Base-by-base conservation (phyloP, 2,797 vertebrate species). In the Brachymystax lenok region DNA sequence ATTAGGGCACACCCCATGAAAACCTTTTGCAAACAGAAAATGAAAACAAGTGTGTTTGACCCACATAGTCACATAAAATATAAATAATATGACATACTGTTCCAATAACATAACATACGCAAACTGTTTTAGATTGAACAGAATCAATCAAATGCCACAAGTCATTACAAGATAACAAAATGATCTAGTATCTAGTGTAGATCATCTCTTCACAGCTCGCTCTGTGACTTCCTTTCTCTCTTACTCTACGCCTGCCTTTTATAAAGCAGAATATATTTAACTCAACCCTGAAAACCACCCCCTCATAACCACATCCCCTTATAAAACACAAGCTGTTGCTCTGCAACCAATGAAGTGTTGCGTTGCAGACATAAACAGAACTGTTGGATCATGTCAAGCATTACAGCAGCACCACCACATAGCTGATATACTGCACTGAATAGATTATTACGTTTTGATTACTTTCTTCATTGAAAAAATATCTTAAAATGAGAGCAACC, bases 251-350 rank as follows among this genome's bases (percentile, higher is more conserved):
- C 30, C 72, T 6, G 54, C 19, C 69, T 68, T 68, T 75, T 75
- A 35, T 52, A 79, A 54, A n/a, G 14, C 17, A 17, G 73, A 66
- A 17, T 75, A 71, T 71, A 21, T 71, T 75, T 79, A 71, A 28
- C 30, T 52, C 71, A 51, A 5, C 35, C 40, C 40, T 46, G 8
- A 46, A 46, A 46, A 12, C 40, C 14, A 3, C 19, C 46, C 30
- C 2, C 21, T 40, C 72, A 54, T 28, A 67, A 76, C 61, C 69
- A 73, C 74, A 68, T 76, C 69, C 78, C 1, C 59, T 46, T 21
- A 19, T 28, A 17, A 71, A 75, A 46, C 54, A 61, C 52, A 30
- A 30, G 24, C 71, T 12, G 27, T 56, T 56, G 71, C 50, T 54
- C 40, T 16, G 21, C 70, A 56, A 54, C 19, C 35, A 70, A 70